phyloP scores from a whole-genome alignment of 2,113 vertebrate species.

The Castor canadensis region DNA sequence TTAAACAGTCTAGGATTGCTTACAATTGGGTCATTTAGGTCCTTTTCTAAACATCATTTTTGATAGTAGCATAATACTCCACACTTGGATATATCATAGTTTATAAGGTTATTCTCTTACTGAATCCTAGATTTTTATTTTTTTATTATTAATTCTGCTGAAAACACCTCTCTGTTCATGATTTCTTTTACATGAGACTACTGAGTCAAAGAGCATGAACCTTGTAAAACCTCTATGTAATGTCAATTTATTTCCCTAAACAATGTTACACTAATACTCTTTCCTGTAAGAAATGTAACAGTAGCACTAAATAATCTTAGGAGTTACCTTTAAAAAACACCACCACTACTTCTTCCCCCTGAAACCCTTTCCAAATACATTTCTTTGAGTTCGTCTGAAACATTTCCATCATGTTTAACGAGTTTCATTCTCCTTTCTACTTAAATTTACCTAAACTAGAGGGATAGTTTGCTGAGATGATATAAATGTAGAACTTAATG shows the following conservation, averaged over 20 bases:
- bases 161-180: background rate
- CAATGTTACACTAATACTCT: background rate
- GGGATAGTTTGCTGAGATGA: conserved; percentile 32
- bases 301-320: background rate
- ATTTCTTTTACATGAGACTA: conserved; percentile 4
- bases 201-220: background rate
- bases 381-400: background rate
- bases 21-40: background rate
- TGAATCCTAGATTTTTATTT: background rate
- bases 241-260: background rate
- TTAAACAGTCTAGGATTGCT: conserved; percentile 29
- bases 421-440: background rate
- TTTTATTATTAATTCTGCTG: background rate
- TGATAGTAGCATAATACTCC: background rate
- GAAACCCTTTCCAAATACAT: background rate
- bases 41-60: background rate
- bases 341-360: background rate
- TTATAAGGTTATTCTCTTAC: background rate
- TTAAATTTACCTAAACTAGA: conserved; percentile 29
- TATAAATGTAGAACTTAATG: background rate
- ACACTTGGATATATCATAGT: background rate
- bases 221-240: background rate
- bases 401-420: background rate
- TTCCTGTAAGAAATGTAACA: background rate
- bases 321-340: background rate